These are phyloP conservation scores for Pegea sp. DNA, from an alignment of 23 tunicate genomes.

Conservation along the genomic window DNA sequence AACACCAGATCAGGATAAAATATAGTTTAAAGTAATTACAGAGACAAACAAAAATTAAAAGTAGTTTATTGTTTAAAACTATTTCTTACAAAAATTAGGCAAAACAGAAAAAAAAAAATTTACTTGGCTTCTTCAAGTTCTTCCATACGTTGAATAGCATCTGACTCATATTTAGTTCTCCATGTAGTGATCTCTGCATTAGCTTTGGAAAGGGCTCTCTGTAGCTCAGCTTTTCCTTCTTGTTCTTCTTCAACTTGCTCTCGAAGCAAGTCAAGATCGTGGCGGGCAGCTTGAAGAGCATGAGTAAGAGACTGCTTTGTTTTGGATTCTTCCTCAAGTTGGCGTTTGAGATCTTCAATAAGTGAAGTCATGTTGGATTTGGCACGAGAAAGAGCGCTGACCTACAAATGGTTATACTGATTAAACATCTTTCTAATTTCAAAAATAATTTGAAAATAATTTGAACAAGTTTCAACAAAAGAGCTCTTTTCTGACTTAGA, in stretches of 20 bases:
- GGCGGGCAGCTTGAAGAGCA: conserved; percentile 98
- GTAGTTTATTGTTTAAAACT: background rate
- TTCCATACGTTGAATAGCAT: conserved; percentile 92
- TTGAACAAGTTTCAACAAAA: no score
- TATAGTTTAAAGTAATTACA: no score
- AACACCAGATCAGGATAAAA: no score
- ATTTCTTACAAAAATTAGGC: background rate
- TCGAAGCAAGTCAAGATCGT: conserved; percentile 82
- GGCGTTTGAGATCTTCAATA: conserved; percentile 72
- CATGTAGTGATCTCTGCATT: conserved; percentile 87
- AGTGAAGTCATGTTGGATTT: conserved; percentile 89
- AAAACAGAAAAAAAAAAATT: conserved; percentile 1
- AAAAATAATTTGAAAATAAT: background rate
- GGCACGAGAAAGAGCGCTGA: conserved; percentile 70
- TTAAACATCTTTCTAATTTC: background rate
- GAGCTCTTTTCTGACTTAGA: background rate
- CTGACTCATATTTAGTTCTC: conserved; percentile 88
- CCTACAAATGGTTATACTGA: conserved; percentile 10
- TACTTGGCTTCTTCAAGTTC: conserved; percentile 96
- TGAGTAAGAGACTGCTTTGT: conserved; percentile 78
- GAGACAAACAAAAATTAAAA: background rate
- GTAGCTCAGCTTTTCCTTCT: conserved; percentile 86
- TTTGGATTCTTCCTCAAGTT: conserved; percentile 83
- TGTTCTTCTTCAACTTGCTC: conserved; percentile 97
- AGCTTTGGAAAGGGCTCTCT: conserved; percentile 71